Conservation (phyloP, 2,888 invertebrate genomes). For the Caenorhabditis becei region DNA sequence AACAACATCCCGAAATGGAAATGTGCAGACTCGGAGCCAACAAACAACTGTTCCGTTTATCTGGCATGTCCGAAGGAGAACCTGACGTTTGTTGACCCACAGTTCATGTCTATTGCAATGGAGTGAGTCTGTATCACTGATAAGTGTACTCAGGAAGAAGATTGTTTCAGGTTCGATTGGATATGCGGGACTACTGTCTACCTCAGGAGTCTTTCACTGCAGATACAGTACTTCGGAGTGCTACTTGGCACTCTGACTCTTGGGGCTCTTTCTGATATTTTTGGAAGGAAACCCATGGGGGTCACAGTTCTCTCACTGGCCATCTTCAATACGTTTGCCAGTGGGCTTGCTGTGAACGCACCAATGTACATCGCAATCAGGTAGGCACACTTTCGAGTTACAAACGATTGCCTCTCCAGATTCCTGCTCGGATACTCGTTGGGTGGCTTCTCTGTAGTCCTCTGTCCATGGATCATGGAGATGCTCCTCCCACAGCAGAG, state of each 20-base stretch:
- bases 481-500: conserved; percentile 74
- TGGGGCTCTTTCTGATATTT: conserved; percentile 61
- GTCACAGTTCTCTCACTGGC: conserved; percentile 63
- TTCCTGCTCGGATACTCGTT: conserved; percentile 69
- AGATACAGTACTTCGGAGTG: conserved; percentile 1
- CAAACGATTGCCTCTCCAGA: too few species aligned
- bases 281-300: conserved; percentile 57
- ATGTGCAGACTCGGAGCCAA: conserved; percentile 56
- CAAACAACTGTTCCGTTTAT: not conserved
- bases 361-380: not conserved
- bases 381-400: too few species aligned
- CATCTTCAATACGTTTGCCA: not conserved
- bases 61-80: not conserved
- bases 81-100: not conserved
- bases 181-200: not conserved
- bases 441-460: conserved; percentile 74
- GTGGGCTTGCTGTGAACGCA: not conserved
- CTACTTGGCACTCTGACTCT: conserved; percentile 69
- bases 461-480: conserved; percentile 78
- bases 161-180: not conserved
- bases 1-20: conserved; percentile 70
- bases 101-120: not conserved
- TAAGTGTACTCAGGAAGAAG: not conserved
- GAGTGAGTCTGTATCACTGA: not conserved
- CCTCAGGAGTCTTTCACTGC: not conserved